Evolutionary conservation across 2,797 vertebrate species (phyloP).

Genomic region (Xenops minutus): DNA sequence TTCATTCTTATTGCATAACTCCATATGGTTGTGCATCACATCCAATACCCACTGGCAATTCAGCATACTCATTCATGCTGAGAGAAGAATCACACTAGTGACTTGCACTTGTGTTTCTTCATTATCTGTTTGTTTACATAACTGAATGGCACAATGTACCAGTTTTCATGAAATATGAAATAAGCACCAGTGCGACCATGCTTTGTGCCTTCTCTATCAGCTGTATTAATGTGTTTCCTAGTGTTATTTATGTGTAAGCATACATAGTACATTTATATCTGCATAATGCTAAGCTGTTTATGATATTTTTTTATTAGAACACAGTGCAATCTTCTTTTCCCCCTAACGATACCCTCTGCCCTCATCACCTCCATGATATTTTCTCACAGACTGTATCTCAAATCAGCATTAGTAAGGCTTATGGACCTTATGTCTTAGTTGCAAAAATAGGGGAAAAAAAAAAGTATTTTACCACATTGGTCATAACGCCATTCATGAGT

Average conservation of each 20-base stretch:
- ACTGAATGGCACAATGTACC: not conserved
- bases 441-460: not conserved
- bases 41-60: not conserved
- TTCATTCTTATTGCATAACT: not conserved
- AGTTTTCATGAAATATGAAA: not conserved
- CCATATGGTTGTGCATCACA: not conserved
- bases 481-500: conserved; percentile 39
- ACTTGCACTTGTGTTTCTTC: not conserved
- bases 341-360: not conserved
- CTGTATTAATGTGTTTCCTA: not conserved
- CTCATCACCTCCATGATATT: not conserved
- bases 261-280: not conserved
- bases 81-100: not conserved
- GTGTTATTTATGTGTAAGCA: not conserved
- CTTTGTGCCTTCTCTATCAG: not conserved
- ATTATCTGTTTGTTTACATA: not conserved
- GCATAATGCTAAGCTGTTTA: not conserved
- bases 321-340: fast-evolving
- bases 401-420: not conserved
- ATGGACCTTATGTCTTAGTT: not conserved
- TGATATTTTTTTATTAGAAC: not conserved
- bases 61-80: not conserved
- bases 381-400: not conserved
- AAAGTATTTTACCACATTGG: conserved; percentile 72
- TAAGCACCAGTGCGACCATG: not conserved